Conservation (phyloP, 1,140 invertebrate species). For the Acromyrmex charruanus region DNA sequence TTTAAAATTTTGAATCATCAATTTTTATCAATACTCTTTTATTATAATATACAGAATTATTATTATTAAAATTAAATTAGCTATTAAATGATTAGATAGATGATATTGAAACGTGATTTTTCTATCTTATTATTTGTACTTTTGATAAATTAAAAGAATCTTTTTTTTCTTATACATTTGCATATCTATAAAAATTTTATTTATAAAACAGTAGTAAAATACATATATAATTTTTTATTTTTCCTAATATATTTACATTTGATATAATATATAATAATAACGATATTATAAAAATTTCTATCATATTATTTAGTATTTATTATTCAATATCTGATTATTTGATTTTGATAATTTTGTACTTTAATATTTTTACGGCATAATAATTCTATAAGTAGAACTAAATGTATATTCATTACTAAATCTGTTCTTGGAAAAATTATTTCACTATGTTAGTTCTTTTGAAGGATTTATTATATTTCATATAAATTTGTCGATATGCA, state of each 20-base stretch:
- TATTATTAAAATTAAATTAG: too few species aligned
- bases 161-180: background rate
- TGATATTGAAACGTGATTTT: background rate
- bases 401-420: background rate
- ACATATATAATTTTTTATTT: background rate
- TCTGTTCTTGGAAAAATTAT: background rate
- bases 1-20: background rate
- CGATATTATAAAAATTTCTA: background rate
- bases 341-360: constrained; percentile 1
- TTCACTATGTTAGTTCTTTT: background rate
- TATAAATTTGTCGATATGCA: background rate
- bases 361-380: background rate
- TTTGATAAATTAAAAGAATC: background rate
- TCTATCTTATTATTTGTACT: background rate
- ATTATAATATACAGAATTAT: background rate
- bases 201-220: background rate
- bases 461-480: constrained; percentile 5
- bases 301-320: background rate
- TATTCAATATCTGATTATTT: background rate
- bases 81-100: background rate
- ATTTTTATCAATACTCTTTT: background rate
- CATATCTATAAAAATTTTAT: background rate
- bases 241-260: background rate
- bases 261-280: background rate
- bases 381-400: background rate